Evolutionary conservation across 2,797 vertebrate species (phyloP), one percentile per base, ranked within the genome.

Genomic region (Serranus cabrilla): DNA sequence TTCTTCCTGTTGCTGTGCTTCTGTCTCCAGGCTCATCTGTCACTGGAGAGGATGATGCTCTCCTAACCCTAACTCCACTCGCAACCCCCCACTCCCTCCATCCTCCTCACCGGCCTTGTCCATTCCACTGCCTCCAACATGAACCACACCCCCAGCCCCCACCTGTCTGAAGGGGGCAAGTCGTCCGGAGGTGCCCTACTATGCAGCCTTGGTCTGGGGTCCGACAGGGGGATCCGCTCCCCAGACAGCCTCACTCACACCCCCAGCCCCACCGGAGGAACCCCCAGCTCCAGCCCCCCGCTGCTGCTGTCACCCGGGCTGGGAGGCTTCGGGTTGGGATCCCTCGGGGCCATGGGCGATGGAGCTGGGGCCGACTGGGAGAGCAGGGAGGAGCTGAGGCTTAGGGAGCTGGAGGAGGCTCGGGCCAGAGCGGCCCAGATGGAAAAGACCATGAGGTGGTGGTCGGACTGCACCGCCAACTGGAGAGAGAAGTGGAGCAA

Each of bases 401-500:
- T 98, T 70, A 92, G 97, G n/a, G 98, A 99, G 90, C 93, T 99
- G 88, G 98, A 99, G 92, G 98, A 99, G 90, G 97, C 97, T 0
- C 93, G 97, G 9, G 98, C 97, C 0, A 91, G 98, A 7, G 97
- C 98, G 0, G 96, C 97, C 0, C 98, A 99, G 93, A 99, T 99
- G 98, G 98, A 99, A 93, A 99, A 99, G 90, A 99, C 98, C 18
- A 99, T 99, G 98, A 96, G 98, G 34, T 99, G 98, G 98, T 99
- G 98, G 98, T 99, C 97, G 0, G 98, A 99, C 93, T 99, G 98
- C 91, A 99, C 98, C 0, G 97, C 98, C 90, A 99, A 98, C 94
- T 99, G 98, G 98, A 95, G 98, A 0, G 98, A 99, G 93, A 99
- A 99, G 71, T 99, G 98, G 98, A 99, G 98, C 93, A 99, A 99